Evolutionary conservation across 2,797 vertebrate species (phyloP), one percentile per base, ranked within the genome.

Genomic region (Dermochelys coriacea): DNA sequence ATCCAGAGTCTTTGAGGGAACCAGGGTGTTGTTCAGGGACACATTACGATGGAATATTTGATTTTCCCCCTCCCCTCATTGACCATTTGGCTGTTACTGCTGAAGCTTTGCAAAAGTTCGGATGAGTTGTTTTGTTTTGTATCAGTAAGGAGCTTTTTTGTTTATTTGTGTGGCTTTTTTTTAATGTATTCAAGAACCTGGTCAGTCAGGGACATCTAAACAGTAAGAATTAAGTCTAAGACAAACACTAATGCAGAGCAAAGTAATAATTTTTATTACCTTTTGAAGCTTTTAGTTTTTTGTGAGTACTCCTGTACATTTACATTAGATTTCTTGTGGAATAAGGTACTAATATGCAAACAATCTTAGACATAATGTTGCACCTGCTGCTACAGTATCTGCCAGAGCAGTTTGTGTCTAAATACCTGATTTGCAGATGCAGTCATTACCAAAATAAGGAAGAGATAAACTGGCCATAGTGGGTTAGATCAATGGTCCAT

Each of bases 1-100:
- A 59, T 15, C 92, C 59, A 64, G 68, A 93, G n/a, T 64, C 77
- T 90, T 12, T 90, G 75, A 84, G 41, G 54, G 71, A 88, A 91
- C 12, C 80, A 87, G 12, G 41, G 4, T 87, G 34, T 84, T 93
- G 74, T 50, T 84, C 18, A 90, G 81, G 59, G 91, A 92, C 93
- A 92, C 87, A 91, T 81, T 85, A n/a, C 59, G 9, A 86, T 16
- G 47, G 34, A 2, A 29, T 93, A 87, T 95, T 87, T 55, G 5
- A 54, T 1, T 3, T 51, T 41, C 21, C 41, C 18, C 8, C 61
- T 21, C 23, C 8, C 2, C 29, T 89, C n/a, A 21, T 27, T 85
- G 31, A 19, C 8, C 31, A 55, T 94, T 94, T 84, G n/a, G 34
- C 11, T 90, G 2, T 80, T 88, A 71, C 2, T 25, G 87, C 23